Conservation (phyloP, 2,888 invertebrate species). For the Drosophila mimica region DNA sequence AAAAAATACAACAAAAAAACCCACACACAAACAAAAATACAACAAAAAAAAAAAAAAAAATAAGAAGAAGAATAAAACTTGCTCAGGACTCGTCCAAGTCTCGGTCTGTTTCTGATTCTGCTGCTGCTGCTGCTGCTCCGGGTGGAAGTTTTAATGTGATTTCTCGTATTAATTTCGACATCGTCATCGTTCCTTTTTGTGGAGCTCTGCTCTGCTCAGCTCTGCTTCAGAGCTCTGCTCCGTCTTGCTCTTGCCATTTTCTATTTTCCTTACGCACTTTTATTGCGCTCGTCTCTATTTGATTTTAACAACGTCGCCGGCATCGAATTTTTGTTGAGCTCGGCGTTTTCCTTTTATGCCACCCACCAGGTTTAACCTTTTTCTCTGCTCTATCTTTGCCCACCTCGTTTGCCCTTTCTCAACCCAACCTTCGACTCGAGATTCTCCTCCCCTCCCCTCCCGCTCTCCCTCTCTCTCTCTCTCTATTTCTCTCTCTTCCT, state of each 20-base stretch:
- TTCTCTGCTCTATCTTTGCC: constrained; percentile 2
- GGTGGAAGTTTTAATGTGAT: constrained; percentile 77
- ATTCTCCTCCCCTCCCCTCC: neutral
- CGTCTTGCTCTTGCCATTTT: constrained; percentile 44
- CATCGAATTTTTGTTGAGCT: constrained; percentile 71
- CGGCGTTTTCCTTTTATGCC: constrained; percentile 43
- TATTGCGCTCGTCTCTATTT: constrained; percentile 72
- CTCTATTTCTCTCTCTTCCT: neutral
- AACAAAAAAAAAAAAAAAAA: neutral
- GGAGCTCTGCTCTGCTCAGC: constrained; percentile 1
- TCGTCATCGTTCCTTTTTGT: constrained; percentile 68
- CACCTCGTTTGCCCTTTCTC: constrained; percentile 9
- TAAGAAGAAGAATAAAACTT: constrained; percentile 20
- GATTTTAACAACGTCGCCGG: constrained; percentile 75
- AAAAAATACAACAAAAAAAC: neutral
- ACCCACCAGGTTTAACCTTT: constrained; percentile 54
- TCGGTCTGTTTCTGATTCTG: constrained; percentile 26
- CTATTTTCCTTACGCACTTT: constrained; percentile 75
- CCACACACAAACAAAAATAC: neutral
- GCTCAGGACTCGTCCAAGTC: constrained; percentile 22
- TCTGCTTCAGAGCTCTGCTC: neutral
- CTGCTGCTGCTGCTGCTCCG: constrained; percentile 27
- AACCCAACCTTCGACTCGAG: neutral
- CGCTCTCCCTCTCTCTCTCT: neutral
- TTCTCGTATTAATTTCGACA: constrained; percentile 78